These are phyloP conservation scores for Montipora capitata DNA, from an alignment of 92 coral and sea anemone genomes.

Conservation along the genomic window DNA sequence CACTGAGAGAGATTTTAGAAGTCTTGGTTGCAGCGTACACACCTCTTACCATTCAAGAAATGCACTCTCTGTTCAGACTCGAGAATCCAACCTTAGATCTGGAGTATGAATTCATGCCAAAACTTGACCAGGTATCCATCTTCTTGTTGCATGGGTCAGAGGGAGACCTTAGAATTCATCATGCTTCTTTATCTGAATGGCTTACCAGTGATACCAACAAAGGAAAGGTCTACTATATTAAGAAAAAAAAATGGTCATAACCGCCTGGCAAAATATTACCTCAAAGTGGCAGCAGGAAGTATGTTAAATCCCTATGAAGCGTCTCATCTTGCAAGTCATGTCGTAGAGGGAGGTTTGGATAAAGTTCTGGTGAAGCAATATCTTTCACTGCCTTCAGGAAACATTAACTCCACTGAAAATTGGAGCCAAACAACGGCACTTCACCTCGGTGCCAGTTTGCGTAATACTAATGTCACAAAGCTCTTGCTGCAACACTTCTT, in stretches of 20 bases:
- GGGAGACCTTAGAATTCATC: slow-evolving; percentile 47
- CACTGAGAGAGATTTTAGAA: slow-evolving; percentile 62
- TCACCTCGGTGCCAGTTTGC: slow-evolving; percentile 27
- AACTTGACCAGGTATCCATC: slow-evolving; percentile 51
- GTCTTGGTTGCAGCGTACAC: slow-evolving; percentile 64
- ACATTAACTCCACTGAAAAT: slow-evolving; percentile 41
- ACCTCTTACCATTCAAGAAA: slow-evolving; percentile 34
- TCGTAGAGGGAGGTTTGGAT: slow-evolving; percentile 47
- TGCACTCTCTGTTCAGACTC: slow-evolving; percentile 15
- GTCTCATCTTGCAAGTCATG: slow-evolving; percentile 62
- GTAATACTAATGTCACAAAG: slow-evolving; percentile 26
- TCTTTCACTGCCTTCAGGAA: slow-evolving; percentile 42
- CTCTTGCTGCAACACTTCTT: slow-evolving; percentile 52
- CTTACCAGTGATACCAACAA: slow-evolving; percentile 56
- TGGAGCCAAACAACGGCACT: slow-evolving; percentile 50
- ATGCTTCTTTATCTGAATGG: slow-evolving; percentile 70
- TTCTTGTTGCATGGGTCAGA: slow-evolving; percentile 65
- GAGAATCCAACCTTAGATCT: slow-evolving; percentile 32
- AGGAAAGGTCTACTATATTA: slow-evolving; percentile 47
- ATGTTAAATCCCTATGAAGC: slow-evolving; percentile 15
- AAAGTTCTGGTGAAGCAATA: slow-evolving; percentile 2
- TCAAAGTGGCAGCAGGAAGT: neutral
- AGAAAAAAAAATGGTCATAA: slow-evolving; percentile 69
- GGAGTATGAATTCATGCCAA: slow-evolving; percentile 61
- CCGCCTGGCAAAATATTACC: slow-evolving; percentile 50